Evolutionary conservation across 2,797 vertebrate genomes (phyloP).

Genomic region (Siniperca undulata): DNA sequence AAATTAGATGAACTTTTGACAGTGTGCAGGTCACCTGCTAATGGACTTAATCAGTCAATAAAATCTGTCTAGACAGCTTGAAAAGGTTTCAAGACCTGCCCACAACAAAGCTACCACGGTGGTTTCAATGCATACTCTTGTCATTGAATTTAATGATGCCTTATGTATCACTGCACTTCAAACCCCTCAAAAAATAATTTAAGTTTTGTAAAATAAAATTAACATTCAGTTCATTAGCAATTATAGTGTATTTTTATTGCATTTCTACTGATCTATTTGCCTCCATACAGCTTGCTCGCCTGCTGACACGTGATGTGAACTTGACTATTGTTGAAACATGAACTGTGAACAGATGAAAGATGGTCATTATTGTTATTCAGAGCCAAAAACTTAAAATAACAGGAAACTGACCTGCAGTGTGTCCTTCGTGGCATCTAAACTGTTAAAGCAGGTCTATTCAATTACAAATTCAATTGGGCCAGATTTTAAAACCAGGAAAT

Average conservation of each 20-base stretch:
- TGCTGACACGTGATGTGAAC: background rate
- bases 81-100: slow-evolving; percentile 53
- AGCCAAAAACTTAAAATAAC: background rate
- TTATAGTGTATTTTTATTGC: background rate
- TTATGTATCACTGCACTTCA: slow-evolving; percentile 8
- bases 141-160: slow-evolving; percentile 23
- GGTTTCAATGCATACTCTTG: slow-evolving; percentile 4
- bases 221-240: background rate
- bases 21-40: slow-evolving; percentile 40
- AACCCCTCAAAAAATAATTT: background rate
- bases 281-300: background rate
- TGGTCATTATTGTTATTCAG: background rate
- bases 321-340: background rate
- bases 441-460: too few relatives aligned
- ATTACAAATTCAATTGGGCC: too few relatives aligned
- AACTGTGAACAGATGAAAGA: background rate
- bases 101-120: slow-evolving; percentile 30
- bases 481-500: too few relatives aligned
- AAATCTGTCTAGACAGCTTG: slow-evolving; percentile 59
- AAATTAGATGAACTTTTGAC: slow-evolving; percentile 43
- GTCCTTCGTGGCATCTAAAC: background rate
- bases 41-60: slow-evolving; percentile 69
- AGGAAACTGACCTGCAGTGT: background rate
- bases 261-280: background rate
- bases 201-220: background rate